phyloP scores from a whole-genome alignment of 1,140 invertebrate genomes.

The Drosophila grimshawi region DNA sequence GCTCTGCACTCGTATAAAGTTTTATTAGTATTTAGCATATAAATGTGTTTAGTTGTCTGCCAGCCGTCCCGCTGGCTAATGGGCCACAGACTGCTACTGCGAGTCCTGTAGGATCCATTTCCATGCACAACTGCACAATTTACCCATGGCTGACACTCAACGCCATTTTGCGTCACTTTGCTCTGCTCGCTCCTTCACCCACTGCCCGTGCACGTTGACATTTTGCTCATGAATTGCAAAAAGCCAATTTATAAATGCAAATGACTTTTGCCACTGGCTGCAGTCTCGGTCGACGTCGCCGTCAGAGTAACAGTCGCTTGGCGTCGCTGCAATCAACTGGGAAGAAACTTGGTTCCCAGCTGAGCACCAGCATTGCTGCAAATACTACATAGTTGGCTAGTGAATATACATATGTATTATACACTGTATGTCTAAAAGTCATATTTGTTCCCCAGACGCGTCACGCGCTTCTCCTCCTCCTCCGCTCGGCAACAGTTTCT shows the following conservation, averaged over 20 bases:
- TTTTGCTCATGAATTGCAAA: conserved; percentile 81
- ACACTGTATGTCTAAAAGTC: neutral
- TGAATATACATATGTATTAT: neutral
- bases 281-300: conserved; percentile 10
- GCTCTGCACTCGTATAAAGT: conserved; percentile 33
- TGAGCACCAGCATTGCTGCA: conserved; percentile 14
- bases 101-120: conserved; percentile 69
- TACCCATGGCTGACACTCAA: conserved; percentile 53
- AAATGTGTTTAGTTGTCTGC: conserved; percentile 57
- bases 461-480: no score
- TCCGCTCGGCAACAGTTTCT: neutral
- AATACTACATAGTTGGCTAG: conserved; percentile 12
- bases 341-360: conserved; percentile 1
- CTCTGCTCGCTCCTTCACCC: neutral
- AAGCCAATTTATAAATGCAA: conserved; percentile 83
- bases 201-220: conserved; percentile 32
- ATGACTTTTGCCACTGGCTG: conserved; percentile 71
- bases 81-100: conserved; percentile 22
- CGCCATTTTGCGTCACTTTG: conserved; percentile 27
- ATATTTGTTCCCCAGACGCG: neutral
- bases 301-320: conserved; percentile 1
- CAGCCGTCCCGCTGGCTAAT: conserved; percentile 29
- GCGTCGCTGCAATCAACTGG: conserved; percentile 1
- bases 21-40: conserved; percentile 63
- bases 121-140: conserved; percentile 77